These are phyloP conservation scores for Spodoptera frugiperda DNA, from an alignment of 1,140 invertebrate genomes.

Conservation along the genomic window DNA sequence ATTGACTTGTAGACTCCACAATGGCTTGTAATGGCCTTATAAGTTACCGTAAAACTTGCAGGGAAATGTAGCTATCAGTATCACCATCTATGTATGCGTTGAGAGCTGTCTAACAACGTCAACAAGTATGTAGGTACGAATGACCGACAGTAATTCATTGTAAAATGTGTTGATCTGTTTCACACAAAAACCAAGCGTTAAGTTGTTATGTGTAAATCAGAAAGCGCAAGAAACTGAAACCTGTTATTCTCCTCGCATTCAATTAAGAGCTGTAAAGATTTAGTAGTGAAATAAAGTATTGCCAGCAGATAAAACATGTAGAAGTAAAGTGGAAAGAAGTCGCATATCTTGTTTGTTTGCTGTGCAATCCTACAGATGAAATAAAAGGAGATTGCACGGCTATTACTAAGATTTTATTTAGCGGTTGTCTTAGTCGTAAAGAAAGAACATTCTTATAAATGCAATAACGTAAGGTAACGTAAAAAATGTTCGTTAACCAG, in stretches of 20 bases:
- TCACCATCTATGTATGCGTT: background rate
- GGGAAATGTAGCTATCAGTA: slow-evolving; percentile 25
- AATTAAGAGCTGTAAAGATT: background rate
- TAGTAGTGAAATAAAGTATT: slow-evolving; percentile 1
- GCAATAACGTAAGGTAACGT: too few relatives aligned
- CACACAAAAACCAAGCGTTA: slow-evolving; percentile 2
- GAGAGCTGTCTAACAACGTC: background rate
- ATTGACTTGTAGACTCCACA: slow-evolving; percentile 23
- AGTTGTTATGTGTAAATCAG: slow-evolving; percentile 1
- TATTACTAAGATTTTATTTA: background rate
- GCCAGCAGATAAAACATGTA: background rate
- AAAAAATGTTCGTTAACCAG: too few relatives aligned
- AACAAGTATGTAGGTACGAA: background rate
- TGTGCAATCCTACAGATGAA: background rate
- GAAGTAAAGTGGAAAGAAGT: slow-evolving; percentile 5
- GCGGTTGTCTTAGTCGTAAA: background rate
- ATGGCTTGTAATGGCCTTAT: slow-evolving; percentile 30
- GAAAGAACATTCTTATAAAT: background rate
- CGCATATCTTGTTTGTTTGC: slow-evolving; percentile 7
- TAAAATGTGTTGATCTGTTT: background rate
- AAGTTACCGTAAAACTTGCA: slow-evolving; percentile 10
- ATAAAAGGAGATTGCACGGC: background rate
- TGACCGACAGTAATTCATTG: slow-evolving; percentile 8
- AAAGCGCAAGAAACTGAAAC: slow-evolving; percentile 12
- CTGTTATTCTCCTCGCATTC: slow-evolving; percentile 7